These are phyloP conservation scores for Oreohelix idahoensis DNA, from an alignment of 1,140 invertebrate genomes.

Conservation along the genomic window DNA sequence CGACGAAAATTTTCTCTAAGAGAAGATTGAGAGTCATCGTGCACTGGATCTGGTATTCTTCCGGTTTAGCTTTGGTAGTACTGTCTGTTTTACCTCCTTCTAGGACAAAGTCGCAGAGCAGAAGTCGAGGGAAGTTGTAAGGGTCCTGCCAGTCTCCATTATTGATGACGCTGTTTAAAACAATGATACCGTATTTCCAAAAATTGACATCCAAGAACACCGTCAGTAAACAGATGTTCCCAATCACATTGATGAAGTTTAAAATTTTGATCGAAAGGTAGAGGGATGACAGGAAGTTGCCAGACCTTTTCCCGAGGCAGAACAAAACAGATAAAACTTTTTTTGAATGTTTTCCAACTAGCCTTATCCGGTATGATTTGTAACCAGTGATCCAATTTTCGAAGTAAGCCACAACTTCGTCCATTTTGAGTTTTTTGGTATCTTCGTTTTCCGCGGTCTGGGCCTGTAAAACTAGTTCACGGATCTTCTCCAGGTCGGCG, in stretches of 20 bases:
- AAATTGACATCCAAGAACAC: conserved; percentile 74
- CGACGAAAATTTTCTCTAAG: conserved; percentile 75
- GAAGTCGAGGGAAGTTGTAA: conserved; percentile 74
- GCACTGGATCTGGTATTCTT: conserved; percentile 70
- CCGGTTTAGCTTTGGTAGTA: not conserved
- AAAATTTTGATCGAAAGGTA: conserved; percentile 75
- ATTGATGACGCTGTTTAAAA: conserved; percentile 69
- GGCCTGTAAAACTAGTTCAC: conserved; percentile 29
- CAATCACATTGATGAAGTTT: conserved; percentile 74
- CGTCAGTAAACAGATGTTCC: conserved; percentile 75
- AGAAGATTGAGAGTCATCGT: conserved; percentile 75
- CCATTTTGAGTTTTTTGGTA: conserved; percentile 51
- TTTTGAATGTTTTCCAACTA: conserved; percentile 42
- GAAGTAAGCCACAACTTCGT: conserved; percentile 55
- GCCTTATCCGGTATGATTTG: conserved; percentile 50
- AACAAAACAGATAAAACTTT: conserved; percentile 44
- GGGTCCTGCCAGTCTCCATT: conserved; percentile 70
- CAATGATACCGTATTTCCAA: conserved; percentile 71
- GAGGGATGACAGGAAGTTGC: conserved; percentile 73
- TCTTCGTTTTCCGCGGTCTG: conserved; percentile 19
- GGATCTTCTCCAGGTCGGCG: conserved; percentile 41
- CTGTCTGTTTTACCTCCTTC: not conserved
- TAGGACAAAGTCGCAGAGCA: conserved; percentile 75
- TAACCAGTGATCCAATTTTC: conserved; percentile 53
- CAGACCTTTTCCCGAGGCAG: conserved; percentile 65